Conservation (phyloP, 2,888 invertebrate genomes). For the Andrena trimmerana region DNA sequence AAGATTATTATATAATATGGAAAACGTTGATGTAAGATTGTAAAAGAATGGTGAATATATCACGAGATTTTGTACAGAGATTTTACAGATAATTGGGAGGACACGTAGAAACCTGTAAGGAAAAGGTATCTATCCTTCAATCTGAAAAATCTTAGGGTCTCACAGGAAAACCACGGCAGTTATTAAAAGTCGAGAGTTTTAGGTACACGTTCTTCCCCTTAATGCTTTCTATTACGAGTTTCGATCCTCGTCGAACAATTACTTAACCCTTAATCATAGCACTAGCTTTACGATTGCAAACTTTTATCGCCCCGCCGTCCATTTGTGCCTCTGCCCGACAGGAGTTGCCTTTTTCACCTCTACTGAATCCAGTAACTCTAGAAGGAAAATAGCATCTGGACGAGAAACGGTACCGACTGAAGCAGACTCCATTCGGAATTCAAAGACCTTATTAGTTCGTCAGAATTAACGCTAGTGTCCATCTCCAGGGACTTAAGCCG, state of each 20-base stretch:
- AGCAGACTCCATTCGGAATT: background rate
- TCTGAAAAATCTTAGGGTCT: background rate
- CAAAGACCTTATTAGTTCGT: background rate
- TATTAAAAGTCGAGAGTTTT: background rate
- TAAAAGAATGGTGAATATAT: background rate
- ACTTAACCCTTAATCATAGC: background rate
- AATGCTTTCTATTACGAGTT: background rate
- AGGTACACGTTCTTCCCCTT: background rate
- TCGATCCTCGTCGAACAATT: constrained; percentile 3
- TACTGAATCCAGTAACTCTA: constrained; percentile 12
- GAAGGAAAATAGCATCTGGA: background rate
- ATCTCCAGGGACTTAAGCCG: background rate
- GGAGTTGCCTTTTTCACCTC: background rate
- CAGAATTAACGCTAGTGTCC: background rate
- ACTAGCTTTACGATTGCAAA: background rate
- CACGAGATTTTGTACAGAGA: background rate
- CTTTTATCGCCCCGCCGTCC: too few relatives aligned
- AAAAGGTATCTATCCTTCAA: background rate
- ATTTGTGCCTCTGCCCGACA: background rate
- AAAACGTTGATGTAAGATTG: background rate
- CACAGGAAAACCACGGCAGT: background rate
- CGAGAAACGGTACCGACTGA: background rate
- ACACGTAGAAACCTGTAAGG: background rate
- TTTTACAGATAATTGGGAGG: background rate
- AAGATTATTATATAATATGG: background rate